Base-by-base conservation (phyloP, 2,113 vertebrate genomes). In the Datnioides undecimradiatus region DNA sequence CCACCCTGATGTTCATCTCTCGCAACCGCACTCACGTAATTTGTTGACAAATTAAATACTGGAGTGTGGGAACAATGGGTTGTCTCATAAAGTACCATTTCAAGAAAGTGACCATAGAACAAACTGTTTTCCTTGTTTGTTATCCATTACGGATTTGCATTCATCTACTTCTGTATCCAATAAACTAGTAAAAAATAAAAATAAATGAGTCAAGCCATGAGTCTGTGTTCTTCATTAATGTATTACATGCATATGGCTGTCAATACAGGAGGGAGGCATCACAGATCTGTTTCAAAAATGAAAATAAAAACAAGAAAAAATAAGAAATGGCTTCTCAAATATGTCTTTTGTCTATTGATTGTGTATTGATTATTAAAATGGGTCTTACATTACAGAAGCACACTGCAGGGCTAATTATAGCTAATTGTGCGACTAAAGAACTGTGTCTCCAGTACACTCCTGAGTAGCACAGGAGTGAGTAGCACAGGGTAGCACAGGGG, bases 111-210 rank as follows among this genome's bases (percentile, higher is more conserved):
- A 54, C 43, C 55, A 23, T 48, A 36, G 23, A 62, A 29, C 14
- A 58, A 71, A 27, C 6, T 52, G 7, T 19, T 67, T 51, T n/a
- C 36, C 43, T 29, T 63, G 54, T 54, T 14, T 41, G 27, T 52
- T 65, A 63, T 34, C 45, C 27, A 59, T 33, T 4, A 8, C 2
- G 81, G 49, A 63, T 43, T 68, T 40, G 33, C 40, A 43, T 70
- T 69, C 6, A 41, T 40, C 4, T 52, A 46, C 21, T 54, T 38
- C 12, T 67, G 55, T 54, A 17, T 14, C 6, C 64, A 43, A 63
- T 25, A 31, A 55, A 49, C 14, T 69, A 64, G 48, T 59, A 33
- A 13, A 17, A 76, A 45, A 38, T 4, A 38, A 25, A 52, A 33
- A 64, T 19, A 65, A 71, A 71, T 5, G 4, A 40, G 25, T 29